Base-by-base conservation (phyloP, 2,113 vertebrate genomes). In the Danionella cerebrum region DNA sequence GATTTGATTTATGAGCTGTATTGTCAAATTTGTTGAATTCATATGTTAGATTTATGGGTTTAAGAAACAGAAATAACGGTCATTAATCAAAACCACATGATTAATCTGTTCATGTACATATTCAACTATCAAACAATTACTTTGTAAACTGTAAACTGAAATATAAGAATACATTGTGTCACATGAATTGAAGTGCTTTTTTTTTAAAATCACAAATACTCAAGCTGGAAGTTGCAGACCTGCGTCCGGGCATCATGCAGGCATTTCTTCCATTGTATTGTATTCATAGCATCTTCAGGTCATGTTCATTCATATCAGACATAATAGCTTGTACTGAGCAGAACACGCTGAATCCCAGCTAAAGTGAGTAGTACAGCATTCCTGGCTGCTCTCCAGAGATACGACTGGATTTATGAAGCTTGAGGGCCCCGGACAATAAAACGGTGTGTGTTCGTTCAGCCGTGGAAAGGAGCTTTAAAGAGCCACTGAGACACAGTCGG, bases 391-490 rank as follows among this genome's bases (percentile, higher is more conserved):
- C 62, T 74, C 74, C 69, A 73, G 71, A 73, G 59, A 76, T 62
- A 63, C 53, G 6, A 69, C 69, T 68, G 71, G 74, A 76, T 79
- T 79, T 79, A 72, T 69, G 65, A 62, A 57, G 27, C 35, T 64
- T 45, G n/a, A 27, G 22, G 24, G 35, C 58, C 0, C 0, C 29
- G 52, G 69, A 72, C 65, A 67, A 65, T 74, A 71, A 72, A 67
- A 76, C 48, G 12, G 9, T 51, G 16, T 24, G 70, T 54, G 16
- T 25, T 75, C 25, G 36, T 33, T 35, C 24, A 69, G 50, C 68
- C 66, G 71, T 69, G 58, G 50, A 55, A 69, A 52, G 44, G 41
- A 62, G 74, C 65, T 76, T 69, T 74, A 69, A 76, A 73, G 58
- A 67, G 50, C 27, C 71, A 66, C 36, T 3, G 52, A 70, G 64